phyloP scores from a whole-genome alignment of 2,888 invertebrate species.

The Encarsia formosa region DNA sequence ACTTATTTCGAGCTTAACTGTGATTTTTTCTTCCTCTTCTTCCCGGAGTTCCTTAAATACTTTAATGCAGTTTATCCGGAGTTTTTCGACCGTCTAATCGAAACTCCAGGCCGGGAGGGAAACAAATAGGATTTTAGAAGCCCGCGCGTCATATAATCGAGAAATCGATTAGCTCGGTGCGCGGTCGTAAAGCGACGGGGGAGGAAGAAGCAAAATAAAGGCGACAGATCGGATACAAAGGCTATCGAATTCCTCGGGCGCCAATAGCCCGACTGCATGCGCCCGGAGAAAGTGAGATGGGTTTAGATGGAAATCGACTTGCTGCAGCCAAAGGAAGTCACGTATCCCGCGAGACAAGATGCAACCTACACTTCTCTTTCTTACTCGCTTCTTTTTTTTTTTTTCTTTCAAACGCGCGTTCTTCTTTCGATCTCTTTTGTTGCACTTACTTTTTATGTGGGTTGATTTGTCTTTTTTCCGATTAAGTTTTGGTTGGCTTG shows the following conservation, averaged over 20 bases:
- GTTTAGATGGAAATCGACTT: conserved; percentile 18
- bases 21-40: conserved; percentile 5
- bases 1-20: conserved; percentile 19
- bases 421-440: neutral
- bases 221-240: neutral
- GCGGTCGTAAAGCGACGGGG: neutral
- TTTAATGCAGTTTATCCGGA: conserved; percentile 27
- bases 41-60: conserved; percentile 20
- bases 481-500: too few species aligned
- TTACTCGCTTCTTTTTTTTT: neutral
- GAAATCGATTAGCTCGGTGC: neutral
- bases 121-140: conserved; percentile 9
- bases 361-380: too few species aligned
- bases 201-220: neutral
- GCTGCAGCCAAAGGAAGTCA: conserved; percentile 14
- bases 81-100: conserved; percentile 26
- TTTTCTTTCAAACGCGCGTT: neutral
- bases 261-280: too few species aligned
- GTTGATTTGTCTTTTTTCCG: too few species aligned
- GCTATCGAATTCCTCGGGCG: conserved; percentile 3
- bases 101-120: conserved; percentile 20
- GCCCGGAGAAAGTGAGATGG: conserved; percentile 5
- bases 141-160: too few species aligned
- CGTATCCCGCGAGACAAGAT: too few species aligned
- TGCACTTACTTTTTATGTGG: neutral